Percentiles rank a stretch among this genome's conserved stretches.
These are phyloP conservation scores for Zoanthus sansibaricus DNA, from an alignment of 92 coral and sea anemone genomes.

Conservation along the genomic window DNA sequence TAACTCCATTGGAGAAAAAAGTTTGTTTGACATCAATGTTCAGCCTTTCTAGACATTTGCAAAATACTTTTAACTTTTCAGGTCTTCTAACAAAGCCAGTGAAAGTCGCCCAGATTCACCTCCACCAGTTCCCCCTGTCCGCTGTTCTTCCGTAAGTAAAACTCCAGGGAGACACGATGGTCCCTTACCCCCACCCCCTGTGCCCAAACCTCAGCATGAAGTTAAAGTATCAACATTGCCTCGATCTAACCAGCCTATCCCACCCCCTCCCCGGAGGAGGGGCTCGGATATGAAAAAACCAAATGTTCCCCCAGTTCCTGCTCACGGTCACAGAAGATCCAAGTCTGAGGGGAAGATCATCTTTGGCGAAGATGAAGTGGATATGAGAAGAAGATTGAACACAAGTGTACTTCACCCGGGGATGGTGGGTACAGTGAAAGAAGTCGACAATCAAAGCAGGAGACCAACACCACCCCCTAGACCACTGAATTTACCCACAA, in stretches of 20 bases:
- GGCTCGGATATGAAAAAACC: slow-evolving; percentile 62
- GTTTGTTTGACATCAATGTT: background rate
- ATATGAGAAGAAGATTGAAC: slow-evolving; percentile 31
- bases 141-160: slow-evolving; percentile 89
- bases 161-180: slow-evolving; percentile 32
- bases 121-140: slow-evolving; percentile 91
- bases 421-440: slow-evolving; percentile 26
- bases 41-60: background rate
- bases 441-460: background rate
- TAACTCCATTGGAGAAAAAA: too few relatives aligned
- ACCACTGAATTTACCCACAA: background rate
- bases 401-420: slow-evolving; percentile 60
- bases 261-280: slow-evolving; percentile 70
- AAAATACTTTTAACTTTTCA: background rate
- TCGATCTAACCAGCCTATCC: slow-evolving; percentile 65
- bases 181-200: slow-evolving; percentile 65
- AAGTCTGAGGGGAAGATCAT: slow-evolving; percentile 79
- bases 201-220: slow-evolving; percentile 62
- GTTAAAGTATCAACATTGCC: slow-evolving; percentile 45
- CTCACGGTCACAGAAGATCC: slow-evolving; percentile 80
- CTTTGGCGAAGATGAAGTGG: slow-evolving; percentile 69
- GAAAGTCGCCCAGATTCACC: slow-evolving; percentile 69
- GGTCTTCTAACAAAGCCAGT: background rate
- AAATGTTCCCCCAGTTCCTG: slow-evolving; percentile 64
- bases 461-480: slow-evolving; percentile 35